These are phyloP conservation scores for Drosophila greeni DNA, from an alignment of 2,888 invertebrate species.

Conservation along the genomic window DNA sequence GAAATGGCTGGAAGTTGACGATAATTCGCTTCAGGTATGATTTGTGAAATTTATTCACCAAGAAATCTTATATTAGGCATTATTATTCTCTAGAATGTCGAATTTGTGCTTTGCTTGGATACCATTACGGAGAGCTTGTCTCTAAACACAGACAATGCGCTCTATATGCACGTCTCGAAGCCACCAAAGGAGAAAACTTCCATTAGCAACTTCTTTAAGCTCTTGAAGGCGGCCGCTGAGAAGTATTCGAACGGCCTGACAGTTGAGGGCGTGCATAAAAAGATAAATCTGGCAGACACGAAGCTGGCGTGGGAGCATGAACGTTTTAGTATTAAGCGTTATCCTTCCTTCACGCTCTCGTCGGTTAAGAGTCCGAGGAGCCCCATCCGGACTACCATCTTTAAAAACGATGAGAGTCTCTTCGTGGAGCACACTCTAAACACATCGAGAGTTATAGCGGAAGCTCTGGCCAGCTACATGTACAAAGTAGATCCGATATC, in stretches of 20 bases:
- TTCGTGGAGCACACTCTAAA: slow-evolving; percentile 64
- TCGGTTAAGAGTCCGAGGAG: slow-evolving; percentile 81
- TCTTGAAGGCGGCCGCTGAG: slow-evolving; percentile 82
- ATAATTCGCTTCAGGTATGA: slow-evolving; percentile 83
- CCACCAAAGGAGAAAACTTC: slow-evolving; percentile 92
- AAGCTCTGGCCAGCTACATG: slow-evolving; percentile 89
- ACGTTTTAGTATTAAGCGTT: slow-evolving; percentile 92
- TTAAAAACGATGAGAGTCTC: slow-evolving; percentile 68
- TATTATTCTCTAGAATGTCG: slow-evolving; percentile 83
- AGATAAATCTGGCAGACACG: slow-evolving; percentile 95
- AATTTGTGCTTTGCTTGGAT: slow-evolving; percentile 94
- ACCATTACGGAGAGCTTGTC: slow-evolving; percentile 83
- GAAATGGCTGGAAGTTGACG: slow-evolving; percentile 90
- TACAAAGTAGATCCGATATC: slow-evolving; percentile 84
- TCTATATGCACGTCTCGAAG: slow-evolving; percentile 97
- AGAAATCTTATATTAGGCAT: too few species aligned
- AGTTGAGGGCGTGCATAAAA: slow-evolving; percentile 91
- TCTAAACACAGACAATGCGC: slow-evolving; percentile 50
- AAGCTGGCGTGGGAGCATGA: slow-evolving; percentile 98
- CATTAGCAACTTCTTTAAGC: slow-evolving; percentile 84
- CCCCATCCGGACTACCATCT: slow-evolving; percentile 75
- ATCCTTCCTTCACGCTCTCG: slow-evolving; percentile 95
- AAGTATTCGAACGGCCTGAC: slow-evolving; percentile 78
- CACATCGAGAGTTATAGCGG: slow-evolving; percentile 88
- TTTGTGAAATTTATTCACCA: neutral